phyloP scores from a whole-genome alignment of 2,888 invertebrate species.

The Xylocampa areola region DNA sequence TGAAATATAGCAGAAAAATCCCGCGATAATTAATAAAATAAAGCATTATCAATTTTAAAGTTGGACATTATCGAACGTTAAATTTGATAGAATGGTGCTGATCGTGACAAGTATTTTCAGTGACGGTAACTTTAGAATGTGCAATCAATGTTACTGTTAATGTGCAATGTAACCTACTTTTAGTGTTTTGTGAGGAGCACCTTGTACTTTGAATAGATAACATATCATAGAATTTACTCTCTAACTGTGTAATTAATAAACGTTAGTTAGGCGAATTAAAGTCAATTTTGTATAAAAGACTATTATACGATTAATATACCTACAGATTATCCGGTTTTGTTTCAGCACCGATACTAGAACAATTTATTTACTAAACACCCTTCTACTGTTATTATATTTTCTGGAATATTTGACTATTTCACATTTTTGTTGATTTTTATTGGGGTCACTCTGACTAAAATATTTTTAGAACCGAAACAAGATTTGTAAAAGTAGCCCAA shows the following conservation, averaged over 20 bases:
- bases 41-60: conserved; percentile 5
- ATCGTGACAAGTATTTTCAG: conserved; percentile 38
- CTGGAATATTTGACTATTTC: no score
- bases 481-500: conserved; percentile 23
- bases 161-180: conserved; percentile 62
- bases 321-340: neutral
- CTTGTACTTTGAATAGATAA: conserved; percentile 75
- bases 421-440: neutral
- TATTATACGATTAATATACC: conserved; percentile 19
- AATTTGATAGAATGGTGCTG: conserved; percentile 55
- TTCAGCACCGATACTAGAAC: neutral
- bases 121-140: conserved; percentile 29
- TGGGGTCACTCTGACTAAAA: conserved; percentile 8
- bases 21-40: neutral
- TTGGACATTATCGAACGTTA: conserved; percentile 14
- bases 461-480: conserved; percentile 15
- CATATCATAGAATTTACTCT: conserved; percentile 79
- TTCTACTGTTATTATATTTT: no score
- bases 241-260: conserved; percentile 51
- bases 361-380: no score
- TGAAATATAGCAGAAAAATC: conserved; percentile 4
- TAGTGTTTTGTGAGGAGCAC: conserved; percentile 37
- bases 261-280: conserved; percentile 66
- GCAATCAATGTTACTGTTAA: conserved; percentile 57
- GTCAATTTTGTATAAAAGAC: conserved; percentile 59